Base-by-base conservation (phyloP, 2,888 invertebrate genomes). In the Andrena dorsata region DNA sequence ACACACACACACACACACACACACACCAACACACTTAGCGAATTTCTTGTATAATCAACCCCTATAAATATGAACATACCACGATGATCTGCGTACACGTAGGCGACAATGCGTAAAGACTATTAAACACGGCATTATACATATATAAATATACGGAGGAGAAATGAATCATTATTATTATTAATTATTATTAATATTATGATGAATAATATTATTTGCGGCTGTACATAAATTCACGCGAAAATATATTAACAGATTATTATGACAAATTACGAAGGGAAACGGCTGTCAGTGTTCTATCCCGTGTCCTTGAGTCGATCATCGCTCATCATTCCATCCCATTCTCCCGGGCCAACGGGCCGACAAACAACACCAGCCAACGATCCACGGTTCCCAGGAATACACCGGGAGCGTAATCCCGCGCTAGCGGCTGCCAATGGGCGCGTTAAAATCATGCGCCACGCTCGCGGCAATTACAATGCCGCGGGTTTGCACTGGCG, bases 181-280 rank as follows among this genome's bases (percentile, higher is more conserved):
- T 80, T 80, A 80, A 79, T 64, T 88, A 86, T 68, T 87, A 84
- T 77, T 66, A 76, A 26, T 60, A 71, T 74, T 81, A 85, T 75
- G 83, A 90, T 85, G 83, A 87, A 84, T 90, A 93, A 91, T 92
- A 93, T 93, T 92, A 93, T 93, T 93, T 93, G 92, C 92, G 93
- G 92, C 92, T 94, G 94, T 94, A 93, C 89, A 94, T 93, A 94
- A 89, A 92, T 92, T 91, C 90, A 92, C 93, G 93, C 93, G 91
- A 93, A 93, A 93, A 94, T 93, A 94, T 93, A 94, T 93, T 91
- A 92, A 92, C 92, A 93, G 90, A 93, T 93, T 94, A 94, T 92
- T 93, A 94, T 91, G 90, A 93, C 90, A 41, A 41, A 86, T 88
- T 88, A 88, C 87, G 56, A 79, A 88, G 49, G 75, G 82, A 85